Conservation (phyloP, 2,113 vertebrate genomes). For the Vireo altiloquus region DNA sequence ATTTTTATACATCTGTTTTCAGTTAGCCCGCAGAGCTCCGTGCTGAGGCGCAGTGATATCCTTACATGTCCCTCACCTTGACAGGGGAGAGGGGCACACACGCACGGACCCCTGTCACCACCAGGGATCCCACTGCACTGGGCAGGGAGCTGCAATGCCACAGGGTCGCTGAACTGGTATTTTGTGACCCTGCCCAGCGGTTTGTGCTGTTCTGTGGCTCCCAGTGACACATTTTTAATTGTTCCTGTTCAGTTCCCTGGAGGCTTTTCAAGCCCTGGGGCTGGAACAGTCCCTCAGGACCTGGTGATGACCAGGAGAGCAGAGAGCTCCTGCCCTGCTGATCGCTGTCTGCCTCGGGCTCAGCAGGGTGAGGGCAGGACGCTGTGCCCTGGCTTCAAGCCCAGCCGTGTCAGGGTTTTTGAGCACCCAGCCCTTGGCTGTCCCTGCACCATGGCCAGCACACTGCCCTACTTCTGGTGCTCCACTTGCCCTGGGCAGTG, state of each 20-base stretch:
- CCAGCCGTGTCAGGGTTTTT: not conserved
- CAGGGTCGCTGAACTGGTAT: rapidly evolving
- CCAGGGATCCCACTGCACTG: rapidly evolving
- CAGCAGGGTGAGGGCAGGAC: not conserved
- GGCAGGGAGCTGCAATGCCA: not conserved
- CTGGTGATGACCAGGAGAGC: not conserved
- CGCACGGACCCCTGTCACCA: not conserved
- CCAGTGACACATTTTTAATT: not conserved
- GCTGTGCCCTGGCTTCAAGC: not conserved
- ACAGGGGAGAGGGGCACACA: not conserved
- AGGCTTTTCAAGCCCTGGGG: not conserved
- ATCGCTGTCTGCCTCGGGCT: not conserved
- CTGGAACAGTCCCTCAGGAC: not conserved
- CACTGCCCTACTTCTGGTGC: not conserved
- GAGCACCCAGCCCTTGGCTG: not conserved
- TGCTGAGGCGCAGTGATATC: not conserved
- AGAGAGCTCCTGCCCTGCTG: not conserved
- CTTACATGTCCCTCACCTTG: constrained; percentile 21
- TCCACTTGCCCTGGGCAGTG: rapidly evolving
- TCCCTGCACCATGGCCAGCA: not conserved
- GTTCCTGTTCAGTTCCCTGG: not conserved
- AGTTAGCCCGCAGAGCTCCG: not conserved
- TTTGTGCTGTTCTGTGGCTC: not conserved
- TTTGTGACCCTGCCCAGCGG: not conserved
- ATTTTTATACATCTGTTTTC: constrained; percentile 57